Base-by-base conservation (phyloP, 2,888 invertebrate genomes). In the Dioctria rufipes region DNA sequence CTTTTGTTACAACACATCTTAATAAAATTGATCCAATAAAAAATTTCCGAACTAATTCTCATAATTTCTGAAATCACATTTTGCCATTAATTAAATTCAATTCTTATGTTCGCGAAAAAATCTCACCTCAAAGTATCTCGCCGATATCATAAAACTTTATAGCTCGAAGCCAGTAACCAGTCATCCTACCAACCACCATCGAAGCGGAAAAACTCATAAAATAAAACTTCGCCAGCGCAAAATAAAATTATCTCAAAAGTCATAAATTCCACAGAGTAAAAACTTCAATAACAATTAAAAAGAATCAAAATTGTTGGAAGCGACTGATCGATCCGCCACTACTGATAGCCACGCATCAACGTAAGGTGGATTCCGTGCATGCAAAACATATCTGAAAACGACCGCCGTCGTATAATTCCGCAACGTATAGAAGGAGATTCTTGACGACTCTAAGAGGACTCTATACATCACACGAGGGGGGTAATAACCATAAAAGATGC, bases 201-300 rank as follows among this genome's bases (percentile, higher is more conserved):
- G 25, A 13, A 67, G 67, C 3, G 42, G 3, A 46, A 25, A 49
- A 46, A 46, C 4, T 37, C 54, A 25, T 58, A 73, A 73, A 73
- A 73, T 58, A 40, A 8, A 13, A 54, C 54, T n/a, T 4, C 0
- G 54, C 40, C 25, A n/a, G 40, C 42, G 42, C 58, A 37, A 25
- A 58, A n/a, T n/a, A n/a, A n/a, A n/a, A 60, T 40, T 73, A 40
- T 58, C 40, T 58, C 58, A n/a, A 54, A 73, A 42, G 73, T 73
- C 58, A 73, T 60, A 73, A 73, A 73, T 73, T 73, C 60, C 11
- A 25, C 25, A 40, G 42, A 73, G 58, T 73, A 54, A 58, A 69
- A 73, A 73, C 73, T 39, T 54, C 73, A 60, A 73, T 73, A 73
- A 73, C 43, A 73, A 73, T 73, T 73, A 73, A 73, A 73, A 73